Base-by-base conservation (phyloP, 92 coral and sea anemone genomes). In the Umimayanthus chanpuru region DNA sequence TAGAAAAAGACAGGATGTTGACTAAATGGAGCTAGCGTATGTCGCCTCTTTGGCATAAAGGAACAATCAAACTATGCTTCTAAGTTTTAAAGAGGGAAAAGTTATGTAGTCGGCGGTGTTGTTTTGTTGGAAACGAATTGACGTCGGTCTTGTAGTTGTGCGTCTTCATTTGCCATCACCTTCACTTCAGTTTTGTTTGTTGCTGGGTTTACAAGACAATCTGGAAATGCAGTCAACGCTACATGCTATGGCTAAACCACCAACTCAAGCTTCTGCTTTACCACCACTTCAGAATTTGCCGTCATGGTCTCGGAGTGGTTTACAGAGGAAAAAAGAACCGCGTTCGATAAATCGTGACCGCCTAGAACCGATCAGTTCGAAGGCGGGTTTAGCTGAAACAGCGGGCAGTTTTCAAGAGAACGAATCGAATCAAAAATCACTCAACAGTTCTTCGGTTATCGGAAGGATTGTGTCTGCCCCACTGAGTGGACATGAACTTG, bases 271-370 rank as follows among this genome's bases (percentile, higher is more conserved):
- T 36, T 80, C 98, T 29, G 91, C 86, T 91, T 93, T 97, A 68
- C 99, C 99, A 73, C 99, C 99, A 12, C 90, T 97, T 76, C 98
- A 96, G 72, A 95, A 97, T 87, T 92, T 97, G 49, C 99, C 99
- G 77, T 97, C 99, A 53, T 97, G 99, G 99, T 95, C 99, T 29
- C 91, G 99, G 81, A 97, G 96, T 85, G 93, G 98, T 81, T 90
- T 97, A 64, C 97, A 94, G 80, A 93, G 99, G 78, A 85, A 94
- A 80, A 95, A 91, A 88, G 94, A 91, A 76, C 95, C 95, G 67
- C 94, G 98, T 81, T 91, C 94, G 30, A 93, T 97, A 49, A 89
- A 94, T 78, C 98, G 98, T 86, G 99, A 97, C 80, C 97, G 91
- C 66, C 92, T 91, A 1, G 91, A 89, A 72, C 90, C 96, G 5